Base-by-base conservation (phyloP, 2,888 invertebrate genomes). In the Drosophila fulvimacula region DNA sequence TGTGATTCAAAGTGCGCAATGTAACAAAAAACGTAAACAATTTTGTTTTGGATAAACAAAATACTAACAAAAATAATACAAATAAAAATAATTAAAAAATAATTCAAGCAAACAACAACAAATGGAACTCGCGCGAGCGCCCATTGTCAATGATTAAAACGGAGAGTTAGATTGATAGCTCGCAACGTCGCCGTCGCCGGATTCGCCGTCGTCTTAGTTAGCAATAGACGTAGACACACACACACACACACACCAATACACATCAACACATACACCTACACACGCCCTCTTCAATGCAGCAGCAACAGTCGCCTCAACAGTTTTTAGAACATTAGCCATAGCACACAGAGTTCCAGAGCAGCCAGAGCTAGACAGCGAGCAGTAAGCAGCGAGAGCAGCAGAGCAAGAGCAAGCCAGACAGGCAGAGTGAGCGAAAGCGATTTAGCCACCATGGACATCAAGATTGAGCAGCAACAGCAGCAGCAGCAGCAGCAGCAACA, bases 381-480 rank as follows among this genome's bases (percentile, higher is more conserved):
- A 51, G 21, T 21, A 21, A 19, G 7, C 10, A 48, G 48, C 32
- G 17, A 38, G 44, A 51, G 36, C 19, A 60, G 15, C 41, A n/a
- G 42, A 46, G n/a, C 10, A 9, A 27, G 44, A 44, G 27, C 27
- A n/a, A 27, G 46, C 27, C 27, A 27, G 46, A 13, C 44, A 10
- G n/a, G 52, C 30, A 19, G 24, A 49, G 39, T 19, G 44, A 48
- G 21, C 49, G 19, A 44, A 21, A 61, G 44, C 21, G 24, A 52
- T 36, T 39, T 42, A 64, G 63, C 66, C 73, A 88, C 67, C 62
- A 91, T 91, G 91, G 91, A 91, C 79, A 90, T 91, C 85, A 92
- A 91, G 81, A 91, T 92, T 85, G 92, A 92, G 82, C 84, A 89
- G 64, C 96, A 96, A 7, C 79, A 80, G 63, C 96, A 96, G n/a